A percentile compares a stretch with the other conserved stretches of the same genome.
These are phyloP conservation scores for Eidolon dupreanum DNA, from an alignment of 2,797 vertebrate species.

Conservation along the genomic window DNA sequence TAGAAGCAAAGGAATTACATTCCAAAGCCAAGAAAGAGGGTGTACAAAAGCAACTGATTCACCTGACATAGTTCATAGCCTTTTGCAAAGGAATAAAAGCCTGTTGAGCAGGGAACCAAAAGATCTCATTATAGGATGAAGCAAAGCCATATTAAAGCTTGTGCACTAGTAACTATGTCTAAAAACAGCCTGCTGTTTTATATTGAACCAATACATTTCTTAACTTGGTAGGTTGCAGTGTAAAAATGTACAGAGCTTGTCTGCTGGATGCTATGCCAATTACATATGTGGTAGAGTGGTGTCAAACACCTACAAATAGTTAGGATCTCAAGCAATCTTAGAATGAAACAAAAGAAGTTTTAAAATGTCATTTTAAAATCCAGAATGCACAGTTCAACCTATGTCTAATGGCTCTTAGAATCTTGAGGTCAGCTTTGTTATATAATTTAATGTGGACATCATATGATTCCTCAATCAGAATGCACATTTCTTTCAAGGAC, in stretches of 20 bases:
- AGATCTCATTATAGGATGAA: constrained; percentile 83
- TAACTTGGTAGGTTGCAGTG: constrained; percentile 74
- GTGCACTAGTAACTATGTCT: constrained; percentile 82
- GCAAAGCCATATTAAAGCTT: constrained; percentile 81
- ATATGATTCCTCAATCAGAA: constrained; percentile 80
- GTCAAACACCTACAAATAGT: constrained; percentile 72
- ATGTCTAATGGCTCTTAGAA: constrained; percentile 75
- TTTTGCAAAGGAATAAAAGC: constrained; percentile 81
- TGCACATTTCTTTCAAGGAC: constrained; percentile 84
- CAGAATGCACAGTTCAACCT: constrained; percentile 74
- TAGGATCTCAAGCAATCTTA: constrained; percentile 68
- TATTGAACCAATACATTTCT: constrained; percentile 81
- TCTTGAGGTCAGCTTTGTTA: constrained; percentile 82
- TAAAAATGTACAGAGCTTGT: constrained; percentile 67
- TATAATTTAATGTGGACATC: constrained; percentile 83
- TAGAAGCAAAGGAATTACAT: constrained; percentile 78
- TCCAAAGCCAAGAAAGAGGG: constrained; percentile 81
- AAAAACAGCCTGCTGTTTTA: constrained; percentile 83
- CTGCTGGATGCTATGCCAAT: constrained; percentile 76
- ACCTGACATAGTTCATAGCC: constrained; percentile 82
- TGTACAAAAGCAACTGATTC: constrained; percentile 78
- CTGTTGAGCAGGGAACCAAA: constrained; percentile 81
- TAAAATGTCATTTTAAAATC: constrained; percentile 76
- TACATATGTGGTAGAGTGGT: constrained; percentile 72
- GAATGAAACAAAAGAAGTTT: constrained; percentile 74